A percentile compares a stretch with the other conserved stretches of the same genome.
These are phyloP conservation scores for Antheraea assamensis DNA, from an alignment of 2,888 invertebrate genomes.

Conservation along the genomic window DNA sequence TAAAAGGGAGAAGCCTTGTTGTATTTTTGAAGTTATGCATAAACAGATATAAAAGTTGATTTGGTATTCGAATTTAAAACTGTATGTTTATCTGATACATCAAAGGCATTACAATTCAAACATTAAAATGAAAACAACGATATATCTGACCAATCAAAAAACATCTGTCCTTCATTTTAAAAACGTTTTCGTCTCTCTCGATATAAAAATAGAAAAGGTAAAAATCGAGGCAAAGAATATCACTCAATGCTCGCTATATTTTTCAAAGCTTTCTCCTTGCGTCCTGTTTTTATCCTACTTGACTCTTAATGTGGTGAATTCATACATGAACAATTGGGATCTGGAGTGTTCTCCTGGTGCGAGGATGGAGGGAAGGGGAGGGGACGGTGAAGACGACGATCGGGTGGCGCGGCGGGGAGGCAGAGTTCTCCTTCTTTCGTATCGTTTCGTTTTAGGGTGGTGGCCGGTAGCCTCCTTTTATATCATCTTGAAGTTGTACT, in stretches of 20 bases:
- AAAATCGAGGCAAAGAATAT: slow-evolving; percentile 19
- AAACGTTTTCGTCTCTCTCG: slow-evolving; percentile 12
- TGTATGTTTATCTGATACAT: slow-evolving; percentile 7
- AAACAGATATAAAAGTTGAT: neutral
- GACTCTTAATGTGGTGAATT: slow-evolving; percentile 87
- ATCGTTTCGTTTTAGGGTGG: slow-evolving; percentile 53
- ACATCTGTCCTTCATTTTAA: slow-evolving; percentile 34
- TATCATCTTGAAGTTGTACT: slow-evolving; percentile 39
- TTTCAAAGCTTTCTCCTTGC: slow-evolving; percentile 62
- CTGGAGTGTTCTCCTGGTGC: slow-evolving; percentile 55
- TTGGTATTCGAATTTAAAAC: neutral
- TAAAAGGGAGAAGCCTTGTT: neutral
- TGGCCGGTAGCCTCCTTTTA: slow-evolving; percentile 31
- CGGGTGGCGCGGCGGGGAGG: neutral
- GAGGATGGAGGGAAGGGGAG: slow-evolving; percentile 20
- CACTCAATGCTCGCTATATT: slow-evolving; percentile 21
- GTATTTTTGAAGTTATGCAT: neutral
- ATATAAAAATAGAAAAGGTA: slow-evolving; percentile 22
- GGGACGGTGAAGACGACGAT: neutral
- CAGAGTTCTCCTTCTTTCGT: slow-evolving; percentile 55
- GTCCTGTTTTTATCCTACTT: slow-evolving; percentile 83
- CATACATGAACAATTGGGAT: slow-evolving; percentile 85
- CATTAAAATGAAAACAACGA: slow-evolving; percentile 24
- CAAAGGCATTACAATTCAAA: neutral
- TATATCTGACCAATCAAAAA: slow-evolving; percentile 30